A percentile compares a stretch with the other conserved stretches of the same genome.
These are phyloP conservation scores for Eurytoma californica DNA, from an alignment of 2,888 invertebrate species.

Conservation along the genomic window DNA sequence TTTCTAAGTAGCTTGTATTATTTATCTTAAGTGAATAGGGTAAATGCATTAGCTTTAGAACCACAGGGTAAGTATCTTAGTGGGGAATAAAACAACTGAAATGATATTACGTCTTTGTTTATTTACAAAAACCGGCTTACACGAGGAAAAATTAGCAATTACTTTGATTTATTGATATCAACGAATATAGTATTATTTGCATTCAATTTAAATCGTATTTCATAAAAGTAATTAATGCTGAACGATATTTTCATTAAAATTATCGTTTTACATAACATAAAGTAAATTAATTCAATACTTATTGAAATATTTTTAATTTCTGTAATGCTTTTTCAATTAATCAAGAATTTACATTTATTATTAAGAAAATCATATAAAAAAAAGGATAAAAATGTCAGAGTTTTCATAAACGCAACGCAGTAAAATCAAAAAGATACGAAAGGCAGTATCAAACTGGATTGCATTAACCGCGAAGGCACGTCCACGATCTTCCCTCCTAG, in stretches of 20 bases:
- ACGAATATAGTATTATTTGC: background rate
- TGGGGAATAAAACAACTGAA: background rate
- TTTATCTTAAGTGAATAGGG: constrained; percentile 2
- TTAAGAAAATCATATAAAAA: too few species aligned
- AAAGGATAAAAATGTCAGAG: too few species aligned
- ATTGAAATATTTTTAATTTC: too few species aligned
- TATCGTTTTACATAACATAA: too few species aligned
- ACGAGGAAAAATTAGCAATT: background rate
- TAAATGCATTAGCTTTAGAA: background rate
- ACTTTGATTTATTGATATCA: background rate
- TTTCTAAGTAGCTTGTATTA: constrained; percentile 5
- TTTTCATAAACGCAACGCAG: too few species aligned
- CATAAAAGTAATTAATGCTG: too few species aligned
- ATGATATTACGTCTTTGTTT: background rate
- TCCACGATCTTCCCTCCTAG: background rate
- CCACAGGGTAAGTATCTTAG: background rate
- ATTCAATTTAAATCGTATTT: too few species aligned
- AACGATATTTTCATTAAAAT: too few species aligned
- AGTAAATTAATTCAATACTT: too few species aligned
- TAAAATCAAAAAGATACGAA: too few species aligned
- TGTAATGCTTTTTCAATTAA: too few species aligned
- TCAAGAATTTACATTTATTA: too few species aligned
- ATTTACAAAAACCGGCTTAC: background rate
- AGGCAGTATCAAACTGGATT: background rate
- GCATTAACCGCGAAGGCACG: background rate